A percentile compares a stretch with the other conserved stretches of the same genome.
phyloP scores from a whole-genome alignment of 2,113 vertebrate species.

The Varanus salvator region DNA sequence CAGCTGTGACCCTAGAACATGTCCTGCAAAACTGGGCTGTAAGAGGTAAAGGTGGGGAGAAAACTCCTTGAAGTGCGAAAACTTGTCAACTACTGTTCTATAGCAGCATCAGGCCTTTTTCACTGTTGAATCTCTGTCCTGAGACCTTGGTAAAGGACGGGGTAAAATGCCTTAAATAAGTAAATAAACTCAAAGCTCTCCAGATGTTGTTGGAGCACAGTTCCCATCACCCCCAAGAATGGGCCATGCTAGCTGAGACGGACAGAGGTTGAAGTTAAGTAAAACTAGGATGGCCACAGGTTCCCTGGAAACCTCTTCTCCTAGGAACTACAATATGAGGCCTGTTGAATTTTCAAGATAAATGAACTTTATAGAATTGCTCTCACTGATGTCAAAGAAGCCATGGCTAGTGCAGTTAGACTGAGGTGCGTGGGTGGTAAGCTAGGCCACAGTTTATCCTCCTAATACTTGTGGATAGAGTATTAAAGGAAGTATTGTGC shows the following conservation, averaged over 20 bases:
- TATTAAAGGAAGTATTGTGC: neutral
- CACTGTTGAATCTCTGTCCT: too few species aligned
- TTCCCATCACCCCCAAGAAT: neutral
- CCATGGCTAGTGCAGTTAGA: neutral
- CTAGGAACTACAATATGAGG: neutral
- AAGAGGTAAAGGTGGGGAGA: neutral
- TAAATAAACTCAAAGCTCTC: too few species aligned
- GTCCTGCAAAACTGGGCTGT: neutral
- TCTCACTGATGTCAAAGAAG: neutral
- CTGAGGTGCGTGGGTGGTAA: neutral
- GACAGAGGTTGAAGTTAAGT: neutral
- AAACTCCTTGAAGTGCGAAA: neutral
- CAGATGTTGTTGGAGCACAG: neutral
- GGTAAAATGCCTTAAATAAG: too few species aligned
- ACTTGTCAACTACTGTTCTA: neutral
- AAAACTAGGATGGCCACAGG: neutral
- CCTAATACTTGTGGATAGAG: neutral
- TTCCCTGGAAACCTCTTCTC: neutral
- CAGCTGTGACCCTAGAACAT: neutral
- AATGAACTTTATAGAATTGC: neutral
- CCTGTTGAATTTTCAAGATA: neutral
- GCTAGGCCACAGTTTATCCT: neutral
- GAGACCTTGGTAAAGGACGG: too few species aligned
- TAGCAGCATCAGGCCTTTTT: neutral
- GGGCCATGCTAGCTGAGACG: neutral